Conservation (phyloP, 2,113 vertebrate genomes). For the Phainopepla nitens region DNA sequence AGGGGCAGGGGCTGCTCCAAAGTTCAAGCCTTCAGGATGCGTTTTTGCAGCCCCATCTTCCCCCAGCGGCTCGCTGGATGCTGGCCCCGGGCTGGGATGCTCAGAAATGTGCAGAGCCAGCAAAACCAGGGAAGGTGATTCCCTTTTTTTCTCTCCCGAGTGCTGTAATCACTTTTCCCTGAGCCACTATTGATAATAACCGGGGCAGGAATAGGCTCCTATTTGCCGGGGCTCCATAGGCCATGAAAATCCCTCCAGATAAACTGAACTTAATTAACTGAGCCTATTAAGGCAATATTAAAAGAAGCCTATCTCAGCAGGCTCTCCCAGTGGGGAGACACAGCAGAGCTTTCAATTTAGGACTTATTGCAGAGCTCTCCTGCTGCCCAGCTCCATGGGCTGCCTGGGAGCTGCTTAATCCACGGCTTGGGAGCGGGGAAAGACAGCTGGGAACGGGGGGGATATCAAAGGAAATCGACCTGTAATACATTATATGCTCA, state of each 20-base stretch:
- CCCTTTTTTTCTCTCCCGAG: not conserved
- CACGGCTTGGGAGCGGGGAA: not conserved
- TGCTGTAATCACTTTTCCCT: not conserved
- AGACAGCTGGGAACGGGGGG: not conserved
- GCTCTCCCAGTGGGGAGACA: conserved; percentile 1
- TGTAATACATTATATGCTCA: conserved; percentile 20
- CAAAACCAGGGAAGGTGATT: not conserved
- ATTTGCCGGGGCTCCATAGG: conserved; percentile 13
- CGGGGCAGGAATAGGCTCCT: not conserved
- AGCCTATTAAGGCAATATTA: conserved; percentile 70
- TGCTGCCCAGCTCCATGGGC: not conserved
- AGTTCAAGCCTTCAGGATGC: not conserved
- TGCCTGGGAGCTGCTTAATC: conserved; percentile 32
- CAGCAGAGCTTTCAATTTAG: conserved; percentile 46
- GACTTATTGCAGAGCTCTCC: conserved; percentile 29
- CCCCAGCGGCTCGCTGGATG: not conserved
- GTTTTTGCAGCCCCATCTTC: conserved; percentile 21
- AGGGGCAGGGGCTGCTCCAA: not conserved
- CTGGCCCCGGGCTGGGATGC: not conserved
- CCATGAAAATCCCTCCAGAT: conserved; percentile 42
- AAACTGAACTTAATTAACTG: conserved; percentile 70
- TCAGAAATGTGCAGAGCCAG: not conserved
- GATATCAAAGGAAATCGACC: conserved; percentile 38
- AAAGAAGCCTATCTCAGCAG: conserved; percentile 54
- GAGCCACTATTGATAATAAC: not conserved